These are phyloP conservation scores for Drusus annulatus DNA, from an alignment of 1,140 invertebrate genomes.

Conservation along the genomic window DNA sequence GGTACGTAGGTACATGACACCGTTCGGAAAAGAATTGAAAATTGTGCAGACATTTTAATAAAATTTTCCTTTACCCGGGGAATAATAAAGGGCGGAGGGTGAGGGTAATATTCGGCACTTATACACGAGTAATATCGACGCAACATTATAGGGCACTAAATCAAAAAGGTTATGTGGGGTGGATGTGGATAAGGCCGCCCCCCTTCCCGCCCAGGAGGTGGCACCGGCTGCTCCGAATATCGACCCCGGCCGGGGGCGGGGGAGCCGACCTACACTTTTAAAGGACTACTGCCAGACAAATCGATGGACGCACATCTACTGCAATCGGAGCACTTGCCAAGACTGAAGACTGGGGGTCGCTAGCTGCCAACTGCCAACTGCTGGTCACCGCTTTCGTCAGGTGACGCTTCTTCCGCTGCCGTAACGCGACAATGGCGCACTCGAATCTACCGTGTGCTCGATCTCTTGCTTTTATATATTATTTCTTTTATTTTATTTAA, in stretches of 20 bases:
- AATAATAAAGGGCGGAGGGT: background rate
- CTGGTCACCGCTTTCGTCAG: background rate
- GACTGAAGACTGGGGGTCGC: too few species aligned
- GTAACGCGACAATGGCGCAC: too few species aligned
- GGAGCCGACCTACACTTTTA: constrained; percentile 49
- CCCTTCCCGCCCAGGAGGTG: constrained; percentile 10
- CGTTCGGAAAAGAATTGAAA: background rate
- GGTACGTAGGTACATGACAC: too few species aligned
- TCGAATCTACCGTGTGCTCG: too few species aligned
- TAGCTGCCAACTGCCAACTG: background rate
- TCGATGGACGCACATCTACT: constrained; percentile 47
- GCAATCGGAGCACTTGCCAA: constrained; percentile 42
- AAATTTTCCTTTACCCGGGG: background rate
- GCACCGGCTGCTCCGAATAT: constrained; percentile 57
- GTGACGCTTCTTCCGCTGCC: too few species aligned
- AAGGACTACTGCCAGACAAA: constrained; percentile 44
- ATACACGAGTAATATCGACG: constrained; percentile 31
- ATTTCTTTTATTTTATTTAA: too few species aligned
- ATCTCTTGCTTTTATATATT: too few species aligned
- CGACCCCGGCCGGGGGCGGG: constrained; percentile 37
- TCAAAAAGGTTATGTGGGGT: constrained; percentile 47
- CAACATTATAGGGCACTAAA: constrained; percentile 47
- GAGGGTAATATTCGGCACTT: constrained; percentile 14
- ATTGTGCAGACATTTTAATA: constrained; percentile 8
- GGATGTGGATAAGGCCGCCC: constrained; percentile 16